Percentiles rank a stretch among this genome's conserved stretches.
phyloP scores from a whole-genome alignment of 2,797 vertebrate genomes.

The Tinamus major region DNA sequence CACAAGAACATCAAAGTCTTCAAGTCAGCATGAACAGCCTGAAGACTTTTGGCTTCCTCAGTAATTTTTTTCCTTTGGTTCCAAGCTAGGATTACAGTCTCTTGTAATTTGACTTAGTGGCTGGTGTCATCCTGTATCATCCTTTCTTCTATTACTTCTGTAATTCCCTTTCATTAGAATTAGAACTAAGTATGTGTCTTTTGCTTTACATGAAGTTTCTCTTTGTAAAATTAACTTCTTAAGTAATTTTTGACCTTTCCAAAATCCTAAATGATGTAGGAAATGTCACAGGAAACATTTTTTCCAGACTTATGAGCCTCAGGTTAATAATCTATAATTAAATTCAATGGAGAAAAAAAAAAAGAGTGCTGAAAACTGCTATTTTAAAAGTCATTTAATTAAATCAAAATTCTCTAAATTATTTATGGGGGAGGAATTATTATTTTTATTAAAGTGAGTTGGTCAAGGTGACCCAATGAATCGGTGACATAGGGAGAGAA shows the following conservation, averaged over 20 bases:
- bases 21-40: not conserved
- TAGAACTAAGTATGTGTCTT: not conserved
- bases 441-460: not conserved
- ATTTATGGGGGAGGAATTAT: not conserved
- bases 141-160: not conserved
- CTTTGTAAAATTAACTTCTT: not conserved
- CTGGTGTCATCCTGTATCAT: not conserved
- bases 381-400: not conserved
- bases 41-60: not conserved
- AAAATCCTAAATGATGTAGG: not conserved
- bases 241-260: not conserved
- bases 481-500: not conserved
- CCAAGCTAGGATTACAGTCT: not conserved
- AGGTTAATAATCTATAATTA: not conserved
- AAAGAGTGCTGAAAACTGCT: not conserved
- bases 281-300: slow-evolving; percentile 1
- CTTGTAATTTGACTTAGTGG: not conserved
- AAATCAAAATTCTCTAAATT: not conserved
- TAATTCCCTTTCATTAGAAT: not conserved
- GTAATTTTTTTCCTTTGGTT: not conserved
- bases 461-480: not conserved
- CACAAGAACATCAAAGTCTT: not conserved
- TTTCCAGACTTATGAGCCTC: not conserved
- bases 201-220: not conserved
- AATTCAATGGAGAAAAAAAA: not conserved